Conservation (phyloP, 2,797 vertebrate species). For the Schizopygopsis pylzovi region DNA sequence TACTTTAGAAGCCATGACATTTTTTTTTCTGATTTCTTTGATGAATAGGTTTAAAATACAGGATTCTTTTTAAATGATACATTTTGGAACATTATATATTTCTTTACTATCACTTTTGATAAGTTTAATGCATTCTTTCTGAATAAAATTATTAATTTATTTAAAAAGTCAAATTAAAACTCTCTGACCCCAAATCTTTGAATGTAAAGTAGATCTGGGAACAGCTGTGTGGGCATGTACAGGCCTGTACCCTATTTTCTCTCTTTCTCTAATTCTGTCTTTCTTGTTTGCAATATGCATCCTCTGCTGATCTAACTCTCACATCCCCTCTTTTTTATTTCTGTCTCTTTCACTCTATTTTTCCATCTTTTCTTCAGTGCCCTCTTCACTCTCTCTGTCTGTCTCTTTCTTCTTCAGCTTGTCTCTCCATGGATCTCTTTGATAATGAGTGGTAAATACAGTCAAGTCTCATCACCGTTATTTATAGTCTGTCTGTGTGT, state of each 20-base stretch:
- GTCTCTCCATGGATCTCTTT: background rate
- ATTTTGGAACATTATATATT: background rate
- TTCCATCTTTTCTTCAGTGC: background rate
- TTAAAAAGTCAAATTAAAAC: background rate
- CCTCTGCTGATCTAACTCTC: background rate
- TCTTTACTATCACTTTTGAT: background rate
- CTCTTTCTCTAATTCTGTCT: constrained; percentile 1
- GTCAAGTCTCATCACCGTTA: constrained; percentile 23
- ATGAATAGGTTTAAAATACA: background rate
- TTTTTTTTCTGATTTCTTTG: background rate
- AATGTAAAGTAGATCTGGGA: constrained; percentile 32
- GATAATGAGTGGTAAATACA: constrained; percentile 28
- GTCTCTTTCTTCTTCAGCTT: background rate
- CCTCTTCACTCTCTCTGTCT: background rate
- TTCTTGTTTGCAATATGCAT: constrained; percentile 4
- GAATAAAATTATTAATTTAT: background rate
- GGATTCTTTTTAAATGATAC: background rate
- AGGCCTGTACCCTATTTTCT: constrained; percentile 15
- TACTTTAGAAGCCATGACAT: background rate
- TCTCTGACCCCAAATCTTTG: background rate
- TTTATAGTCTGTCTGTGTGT: constrained; percentile 11
- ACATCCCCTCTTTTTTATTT: constrained; percentile 4
- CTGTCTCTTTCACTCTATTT: constrained; percentile 20
- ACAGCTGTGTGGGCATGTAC: constrained; percentile 29
- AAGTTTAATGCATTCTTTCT: background rate